Evolutionary conservation across 2,797 vertebrate species (phyloP).

Genomic region (Mionectes olivaceus): DNA sequence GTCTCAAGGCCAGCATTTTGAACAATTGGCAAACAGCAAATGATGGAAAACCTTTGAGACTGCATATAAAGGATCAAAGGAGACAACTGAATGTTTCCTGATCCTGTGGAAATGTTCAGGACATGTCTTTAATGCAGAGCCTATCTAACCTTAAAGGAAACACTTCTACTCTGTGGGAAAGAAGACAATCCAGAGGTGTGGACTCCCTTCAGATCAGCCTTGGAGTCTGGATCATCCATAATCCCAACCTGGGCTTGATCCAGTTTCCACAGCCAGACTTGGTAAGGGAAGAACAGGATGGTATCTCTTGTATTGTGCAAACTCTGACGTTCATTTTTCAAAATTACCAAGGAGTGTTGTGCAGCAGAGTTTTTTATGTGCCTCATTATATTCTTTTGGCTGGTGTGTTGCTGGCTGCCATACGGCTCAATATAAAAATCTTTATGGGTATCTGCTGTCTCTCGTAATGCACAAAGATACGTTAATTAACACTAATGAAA

Average conservation of each 20-base stretch:
- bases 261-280: background rate
- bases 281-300: background rate
- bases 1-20: background rate
- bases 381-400: constrained; percentile 48
- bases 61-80: background rate
- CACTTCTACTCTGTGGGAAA: background rate
- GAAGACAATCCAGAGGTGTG: background rate
- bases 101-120: background rate
- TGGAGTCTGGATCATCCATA: background rate
- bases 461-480: constrained; percentile 49
- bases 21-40: background rate
- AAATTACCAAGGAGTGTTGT: constrained; percentile 26
- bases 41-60: background rate
- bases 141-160: background rate
- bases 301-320: background rate
- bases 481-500: constrained; percentile 24
- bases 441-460: constrained; percentile 54
- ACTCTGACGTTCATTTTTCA: constrained; percentile 37
- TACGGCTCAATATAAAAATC: constrained; percentile 33
- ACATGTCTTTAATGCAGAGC: background rate
- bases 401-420: constrained; percentile 37
- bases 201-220: background rate
- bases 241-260: background rate
- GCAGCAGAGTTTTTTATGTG: constrained; percentile 39
- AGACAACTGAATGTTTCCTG: background rate